These are phyloP conservation scores for Tetranychus piercei DNA, from an alignment of 2,888 invertebrate genomes.

Conservation along the genomic window DNA sequence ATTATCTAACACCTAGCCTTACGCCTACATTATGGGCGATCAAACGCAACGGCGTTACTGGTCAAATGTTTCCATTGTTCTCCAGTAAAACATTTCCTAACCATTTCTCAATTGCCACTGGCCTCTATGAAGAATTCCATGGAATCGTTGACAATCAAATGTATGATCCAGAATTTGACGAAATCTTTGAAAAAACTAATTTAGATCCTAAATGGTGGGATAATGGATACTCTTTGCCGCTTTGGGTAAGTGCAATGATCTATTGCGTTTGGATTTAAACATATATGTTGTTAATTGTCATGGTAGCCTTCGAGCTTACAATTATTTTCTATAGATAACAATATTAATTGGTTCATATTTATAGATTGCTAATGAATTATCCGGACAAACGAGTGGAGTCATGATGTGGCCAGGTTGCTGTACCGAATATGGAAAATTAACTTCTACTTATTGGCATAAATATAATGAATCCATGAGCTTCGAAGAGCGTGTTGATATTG, in stretches of 20 bases:
- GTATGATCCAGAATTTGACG: conserved; percentile 37
- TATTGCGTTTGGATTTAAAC: not conserved
- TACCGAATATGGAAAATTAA: not conserved
- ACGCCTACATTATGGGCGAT: conserved; percentile 31
- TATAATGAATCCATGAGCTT: not conserved
- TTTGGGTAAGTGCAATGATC: conserved; percentile 39
- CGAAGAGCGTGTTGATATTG: not conserved
- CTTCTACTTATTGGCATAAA: not conserved
- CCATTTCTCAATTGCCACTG: conserved; percentile 52
- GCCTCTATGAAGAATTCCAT: conserved; percentile 47
- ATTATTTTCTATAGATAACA: not conserved
- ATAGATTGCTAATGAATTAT: not conserved
- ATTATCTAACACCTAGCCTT: conserved; percentile 29
- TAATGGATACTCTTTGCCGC: conserved; percentile 39
- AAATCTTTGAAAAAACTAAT: conserved; percentile 31
- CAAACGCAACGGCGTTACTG: conserved; percentile 30
- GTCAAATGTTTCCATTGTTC: conserved; percentile 30
- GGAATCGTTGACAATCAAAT: conserved; percentile 44
- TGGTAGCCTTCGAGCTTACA: not conserved
- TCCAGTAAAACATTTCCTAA: conserved; percentile 53
- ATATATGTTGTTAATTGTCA: not conserved
- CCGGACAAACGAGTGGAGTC: not conserved
- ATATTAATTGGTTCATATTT: not conserved
- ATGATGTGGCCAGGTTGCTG: conserved; percentile 6
- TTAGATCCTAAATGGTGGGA: conserved; percentile 39